Conservation (phyloP, 2,797 vertebrate genomes). For the Alectoris magna region DNA sequence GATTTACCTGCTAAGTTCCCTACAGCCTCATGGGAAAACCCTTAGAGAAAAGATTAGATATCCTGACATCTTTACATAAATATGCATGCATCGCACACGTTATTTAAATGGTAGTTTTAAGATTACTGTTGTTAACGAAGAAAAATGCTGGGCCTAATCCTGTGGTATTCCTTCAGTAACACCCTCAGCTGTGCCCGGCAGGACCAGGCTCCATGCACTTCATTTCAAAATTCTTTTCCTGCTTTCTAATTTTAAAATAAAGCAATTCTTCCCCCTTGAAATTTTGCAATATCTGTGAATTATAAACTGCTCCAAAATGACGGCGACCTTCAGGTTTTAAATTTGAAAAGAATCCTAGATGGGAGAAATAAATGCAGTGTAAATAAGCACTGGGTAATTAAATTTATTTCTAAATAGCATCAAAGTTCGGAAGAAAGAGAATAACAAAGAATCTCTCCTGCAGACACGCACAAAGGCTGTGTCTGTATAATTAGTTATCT, state of each 20-base stretch:
- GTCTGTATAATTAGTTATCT: conserved; percentile 44
- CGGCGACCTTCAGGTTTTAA: conserved; percentile 57
- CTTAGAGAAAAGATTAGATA: background rate
- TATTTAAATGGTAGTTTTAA: background rate
- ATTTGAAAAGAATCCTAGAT: conserved; percentile 53
- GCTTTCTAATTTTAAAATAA: conserved; percentile 39
- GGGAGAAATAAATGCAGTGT: conserved; percentile 47
- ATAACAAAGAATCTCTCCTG: conserved; percentile 4
- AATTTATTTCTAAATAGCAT: conserved; percentile 28
- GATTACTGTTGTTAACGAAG: background rate
- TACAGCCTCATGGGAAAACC: background rate
- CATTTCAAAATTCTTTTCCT: background rate
- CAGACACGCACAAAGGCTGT: conserved; percentile 7
- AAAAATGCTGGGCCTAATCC: background rate
- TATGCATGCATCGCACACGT: rapidly evolving
- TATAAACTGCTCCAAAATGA: conserved; percentile 46
- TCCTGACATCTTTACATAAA: background rate
- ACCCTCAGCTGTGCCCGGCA: background rate
- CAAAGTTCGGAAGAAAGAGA: conserved; percentile 48
- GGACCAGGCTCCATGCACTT: background rate
- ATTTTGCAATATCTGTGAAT: conserved; percentile 33
- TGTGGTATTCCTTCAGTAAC: background rate
- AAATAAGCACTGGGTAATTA: conserved; percentile 55
- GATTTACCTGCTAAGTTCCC: background rate
- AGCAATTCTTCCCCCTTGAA: conserved; percentile 38